Percentiles rank a stretch among this genome's conserved stretches.
phyloP scores from a whole-genome alignment of 1,140 invertebrate species.

The Caerostris extrusa region DNA sequence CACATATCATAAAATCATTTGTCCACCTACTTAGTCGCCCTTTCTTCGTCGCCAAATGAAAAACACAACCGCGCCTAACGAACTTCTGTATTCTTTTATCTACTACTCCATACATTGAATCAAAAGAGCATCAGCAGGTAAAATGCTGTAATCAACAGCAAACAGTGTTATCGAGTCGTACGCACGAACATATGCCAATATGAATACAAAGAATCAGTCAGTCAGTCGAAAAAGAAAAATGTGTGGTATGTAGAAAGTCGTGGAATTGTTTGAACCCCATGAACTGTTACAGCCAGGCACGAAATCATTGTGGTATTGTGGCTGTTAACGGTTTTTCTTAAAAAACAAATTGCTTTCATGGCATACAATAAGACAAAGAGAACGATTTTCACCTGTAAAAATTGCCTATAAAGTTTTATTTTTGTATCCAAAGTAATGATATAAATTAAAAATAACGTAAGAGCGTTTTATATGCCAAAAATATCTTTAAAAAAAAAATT shows the following conservation, averaged over 20 bases:
- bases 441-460: too few species aligned
- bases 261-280: background rate
- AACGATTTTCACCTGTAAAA: too few species aligned
- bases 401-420: too few species aligned
- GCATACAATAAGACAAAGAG: too few species aligned
- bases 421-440: too few species aligned
- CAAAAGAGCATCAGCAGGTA: background rate
- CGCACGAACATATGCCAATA: background rate
- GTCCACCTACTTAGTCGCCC: background rate
- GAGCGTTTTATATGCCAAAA: too few species aligned
- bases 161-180: background rate
- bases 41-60: background rate
- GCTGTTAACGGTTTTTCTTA: too few species aligned
- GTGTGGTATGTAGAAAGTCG: background rate
- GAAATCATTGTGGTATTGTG: too few species aligned
- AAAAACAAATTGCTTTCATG: too few species aligned
- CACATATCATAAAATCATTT: constrained; percentile 16
- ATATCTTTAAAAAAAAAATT: too few species aligned
- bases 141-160: background rate
- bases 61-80: background rate
- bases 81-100: background rate
- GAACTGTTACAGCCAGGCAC: background rate
- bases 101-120: background rate
- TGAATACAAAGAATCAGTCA: background rate
- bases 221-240: background rate